Conservation (phyloP, 2,113 vertebrate genomes). For the Poeciliopsis occidentalis region DNA sequence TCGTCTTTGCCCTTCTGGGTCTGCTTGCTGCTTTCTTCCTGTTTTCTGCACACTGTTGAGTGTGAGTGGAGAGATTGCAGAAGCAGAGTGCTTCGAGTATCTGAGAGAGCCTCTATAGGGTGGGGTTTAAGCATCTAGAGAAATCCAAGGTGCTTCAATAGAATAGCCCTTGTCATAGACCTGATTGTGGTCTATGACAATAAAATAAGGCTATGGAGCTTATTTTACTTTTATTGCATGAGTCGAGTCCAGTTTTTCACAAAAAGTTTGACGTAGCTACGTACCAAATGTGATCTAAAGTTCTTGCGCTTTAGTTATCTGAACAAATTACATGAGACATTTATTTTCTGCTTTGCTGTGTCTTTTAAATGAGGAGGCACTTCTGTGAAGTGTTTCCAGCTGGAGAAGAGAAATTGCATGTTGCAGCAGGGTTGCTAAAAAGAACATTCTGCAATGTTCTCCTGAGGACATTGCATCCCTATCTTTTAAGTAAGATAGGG, state of each 20-base stretch:
- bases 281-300: background rate
- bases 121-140: slow-evolving; percentile 63
- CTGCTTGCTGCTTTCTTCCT: slow-evolving; percentile 36
- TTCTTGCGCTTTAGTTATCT: background rate
- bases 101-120: slow-evolving; percentile 57
- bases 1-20: slow-evolving; percentile 26
- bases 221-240: slow-evolving; percentile 10
- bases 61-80: slow-evolving; percentile 62
- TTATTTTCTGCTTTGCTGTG: background rate
- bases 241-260: slow-evolving; percentile 30
- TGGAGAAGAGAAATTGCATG: background rate
- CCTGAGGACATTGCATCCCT: background rate
- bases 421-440: background rate
- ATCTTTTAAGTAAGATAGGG: background rate
- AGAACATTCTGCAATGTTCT: background rate
- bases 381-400: background rate
- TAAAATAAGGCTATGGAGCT: slow-evolving; percentile 27
- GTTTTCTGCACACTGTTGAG: slow-evolving; percentile 55
- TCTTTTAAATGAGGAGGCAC: background rate
- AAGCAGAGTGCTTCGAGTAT: slow-evolving; percentile 58
- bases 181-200: too few relatives aligned
- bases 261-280: background rate
- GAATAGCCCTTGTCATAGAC: slow-evolving; percentile 48
- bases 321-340: background rate
- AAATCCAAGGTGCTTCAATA: slow-evolving; percentile 57